Percentiles rank a stretch among this genome's conserved stretches.
phyloP scores from a whole-genome alignment of 2,888 invertebrate genomes.

The Parascotia fuliginaria region DNA sequence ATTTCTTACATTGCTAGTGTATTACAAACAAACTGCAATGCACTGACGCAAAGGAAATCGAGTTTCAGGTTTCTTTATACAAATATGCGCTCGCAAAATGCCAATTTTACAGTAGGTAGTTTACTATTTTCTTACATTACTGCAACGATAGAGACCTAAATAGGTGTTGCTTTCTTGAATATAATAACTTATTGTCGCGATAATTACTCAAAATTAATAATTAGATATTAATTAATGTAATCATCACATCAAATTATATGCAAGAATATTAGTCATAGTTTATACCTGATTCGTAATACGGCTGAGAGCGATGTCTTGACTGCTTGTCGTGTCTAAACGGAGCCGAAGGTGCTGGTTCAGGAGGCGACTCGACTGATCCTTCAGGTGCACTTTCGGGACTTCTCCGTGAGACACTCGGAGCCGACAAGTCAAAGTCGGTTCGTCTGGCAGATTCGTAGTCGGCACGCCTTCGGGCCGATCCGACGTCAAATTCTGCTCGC shows the following conservation, averaged over 20 bases:
- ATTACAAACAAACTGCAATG: constrained; percentile 4
- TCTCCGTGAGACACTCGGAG: constrained; percentile 71
- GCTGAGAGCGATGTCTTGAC: constrained; percentile 72
- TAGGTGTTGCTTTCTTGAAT: no score
- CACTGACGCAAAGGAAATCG: constrained; percentile 18
- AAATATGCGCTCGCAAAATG: background rate
- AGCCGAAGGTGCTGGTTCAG: constrained; percentile 81
- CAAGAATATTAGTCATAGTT: no score
- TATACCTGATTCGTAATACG: constrained; percentile 81
- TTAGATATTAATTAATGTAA: no score
- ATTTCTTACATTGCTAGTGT: constrained; percentile 12
- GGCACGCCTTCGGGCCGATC: constrained; percentile 74
- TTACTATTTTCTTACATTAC: no score
- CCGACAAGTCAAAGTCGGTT: constrained; percentile 79
- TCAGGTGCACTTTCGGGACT: constrained; percentile 82
- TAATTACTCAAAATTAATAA: no score
- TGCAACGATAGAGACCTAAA: no score
- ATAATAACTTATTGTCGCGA: no score
- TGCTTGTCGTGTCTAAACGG: constrained; percentile 73
- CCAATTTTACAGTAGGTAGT: background rate
- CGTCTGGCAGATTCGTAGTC: constrained; percentile 82
- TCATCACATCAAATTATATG: no score
- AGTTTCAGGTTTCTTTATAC: constrained; percentile 20
- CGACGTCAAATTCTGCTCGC: constrained; percentile 73
- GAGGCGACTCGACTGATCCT: constrained; percentile 77